Percentiles rank a stretch among this genome's conserved stretches.
Conservation (phyloP, 2,888 invertebrate genomes). For the Acronicta alni region DNA sequence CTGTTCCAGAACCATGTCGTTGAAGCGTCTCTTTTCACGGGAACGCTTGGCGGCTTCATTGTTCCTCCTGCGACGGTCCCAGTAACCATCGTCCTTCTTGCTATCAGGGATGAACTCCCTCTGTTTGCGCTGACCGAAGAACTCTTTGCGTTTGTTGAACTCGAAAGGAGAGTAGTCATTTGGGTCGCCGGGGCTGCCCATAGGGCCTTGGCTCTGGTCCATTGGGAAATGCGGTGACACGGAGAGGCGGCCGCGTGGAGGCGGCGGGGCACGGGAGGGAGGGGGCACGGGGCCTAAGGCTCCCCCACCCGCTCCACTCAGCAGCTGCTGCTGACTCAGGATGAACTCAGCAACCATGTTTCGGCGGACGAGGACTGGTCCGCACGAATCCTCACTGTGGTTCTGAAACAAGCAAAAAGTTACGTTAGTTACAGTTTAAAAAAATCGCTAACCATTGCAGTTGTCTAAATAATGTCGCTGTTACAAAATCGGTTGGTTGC, state of each 20-base stretch:
- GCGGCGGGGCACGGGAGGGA: slow-evolving; percentile 75
- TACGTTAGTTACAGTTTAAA: slow-evolving; percentile 71
- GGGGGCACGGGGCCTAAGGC: slow-evolving; percentile 79
- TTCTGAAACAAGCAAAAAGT: slow-evolving; percentile 83
- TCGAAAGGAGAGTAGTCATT: slow-evolving; percentile 88
- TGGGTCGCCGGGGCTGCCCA: slow-evolving; percentile 69
- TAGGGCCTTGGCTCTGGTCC: slow-evolving; percentile 83
- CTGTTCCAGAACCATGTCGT: slow-evolving; percentile 98
- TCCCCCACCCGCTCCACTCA: slow-evolving; percentile 76
- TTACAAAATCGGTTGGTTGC: slow-evolving; percentile 79
- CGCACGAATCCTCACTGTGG: slow-evolving; percentile 85
- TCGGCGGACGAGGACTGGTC: slow-evolving; percentile 89
- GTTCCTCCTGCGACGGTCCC: slow-evolving; percentile 98
- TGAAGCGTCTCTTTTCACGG: slow-evolving; percentile 98
- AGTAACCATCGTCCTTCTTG: slow-evolving; percentile 99
- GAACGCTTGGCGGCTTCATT: slow-evolving; percentile 99
- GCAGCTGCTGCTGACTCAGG: slow-evolving; percentile 91
- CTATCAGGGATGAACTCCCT: slow-evolving; percentile 98
- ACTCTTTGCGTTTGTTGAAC: slow-evolving; percentile 93
- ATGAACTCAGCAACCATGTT: slow-evolving; percentile 97
- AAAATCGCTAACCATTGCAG: slow-evolving; percentile 65
- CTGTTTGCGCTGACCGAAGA: slow-evolving; percentile 97
- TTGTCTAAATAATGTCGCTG: slow-evolving; percentile 71
- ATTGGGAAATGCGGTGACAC: slow-evolving; percentile 82
- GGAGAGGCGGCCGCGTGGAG: slow-evolving; percentile 78